Base-by-base conservation (phyloP, 1,140 invertebrate genomes). In the Plutomurus gul region DNA sequence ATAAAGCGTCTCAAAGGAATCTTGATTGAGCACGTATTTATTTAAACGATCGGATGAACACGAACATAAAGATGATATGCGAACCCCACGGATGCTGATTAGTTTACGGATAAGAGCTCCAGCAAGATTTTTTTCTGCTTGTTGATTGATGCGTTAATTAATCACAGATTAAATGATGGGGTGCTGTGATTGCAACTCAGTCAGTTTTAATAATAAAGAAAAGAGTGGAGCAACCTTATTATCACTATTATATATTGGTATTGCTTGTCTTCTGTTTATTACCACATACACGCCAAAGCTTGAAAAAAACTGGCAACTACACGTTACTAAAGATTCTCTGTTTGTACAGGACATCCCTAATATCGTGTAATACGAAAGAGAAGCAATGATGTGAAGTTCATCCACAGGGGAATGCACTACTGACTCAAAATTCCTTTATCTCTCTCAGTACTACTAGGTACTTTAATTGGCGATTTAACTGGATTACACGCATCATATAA, bases 11-110 rank as follows among this genome's bases (percentile, higher is more conserved):
- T 74, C 27, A 74, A 74, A 74, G 70, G 70, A 72, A 72, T 74
- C 40, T 74, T 74, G 72, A 74, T 74, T 74, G 72, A 74, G 72
- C 72, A 74, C 72, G 72, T 74, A 74, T 74, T 74, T 74, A 74
- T 74, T 74, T 74, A 74, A 46, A 74, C 72, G 72, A 74, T 72
- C 70, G 70, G 70, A 72, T 72, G 70, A 72, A 72, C 70, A 72
- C 70, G 70, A 72, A 72, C 70, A 72, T 72, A 72, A 74, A 74
- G 72, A 74, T 74, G 72, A 74, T 74, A 74, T 74, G 72, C 49
- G 72, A 74, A 40, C 72, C 72, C 72, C 72, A 46, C 72, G 39
- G 70, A 72, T 72, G 72, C 22, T 74, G 72, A 74, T 74, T 74
- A 74, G 20, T 74, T 74, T 46, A 74, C 16, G 72, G 72, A 74